Evolutionary conservation across 2,797 vertebrate species (phyloP), one percentile per base, ranked within the genome.

Genomic region (Nannoperca obscura): DNA sequence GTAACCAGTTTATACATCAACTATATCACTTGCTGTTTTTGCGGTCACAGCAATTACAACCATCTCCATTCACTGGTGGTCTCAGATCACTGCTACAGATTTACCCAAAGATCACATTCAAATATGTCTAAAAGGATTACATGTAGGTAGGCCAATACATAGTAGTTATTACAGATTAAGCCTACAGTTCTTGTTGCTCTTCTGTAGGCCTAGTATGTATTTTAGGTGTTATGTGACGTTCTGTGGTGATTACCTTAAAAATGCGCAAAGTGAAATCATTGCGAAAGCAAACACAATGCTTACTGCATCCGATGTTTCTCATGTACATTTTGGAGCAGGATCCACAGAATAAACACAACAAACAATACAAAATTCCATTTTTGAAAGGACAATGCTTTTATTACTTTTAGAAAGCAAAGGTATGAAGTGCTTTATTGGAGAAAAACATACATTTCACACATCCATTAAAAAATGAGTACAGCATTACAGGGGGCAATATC

Each of bases 331-430:
- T 66, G 36, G 5, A 71, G 1, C 2, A 2, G 40, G 14, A 70
- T 52, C 3, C 15, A 64, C 8, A 27, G 11, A 60, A 74, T 34
- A 38, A 68, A 17, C 15, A 78, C 30, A 54, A 7, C 4, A 61
- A 3, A 72, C 54, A 69, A 17, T 2, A 42, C 27, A 47, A 55
- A 40, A 8, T 7, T 0, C 58, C 3, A 64, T 10, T 34, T 46
- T 64, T 65, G 10, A 60, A 74, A 76, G 54, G 20, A 80, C 20
- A 64, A 27, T 53, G 1, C 53, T 46, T 76, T 77, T 57, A 74
- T 68, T 84, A 15, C 63, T 32, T 55, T 52, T 36, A 27, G 3
- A 68, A 40, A 69, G 27, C 10, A 70, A 65, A 27, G 0, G 0
- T 24, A 62, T 34, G 7, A 58, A 70, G 7, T 13, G 19, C 32